Conservation (phyloP, 1,140 invertebrate genomes). For the Homarus americanus region DNA sequence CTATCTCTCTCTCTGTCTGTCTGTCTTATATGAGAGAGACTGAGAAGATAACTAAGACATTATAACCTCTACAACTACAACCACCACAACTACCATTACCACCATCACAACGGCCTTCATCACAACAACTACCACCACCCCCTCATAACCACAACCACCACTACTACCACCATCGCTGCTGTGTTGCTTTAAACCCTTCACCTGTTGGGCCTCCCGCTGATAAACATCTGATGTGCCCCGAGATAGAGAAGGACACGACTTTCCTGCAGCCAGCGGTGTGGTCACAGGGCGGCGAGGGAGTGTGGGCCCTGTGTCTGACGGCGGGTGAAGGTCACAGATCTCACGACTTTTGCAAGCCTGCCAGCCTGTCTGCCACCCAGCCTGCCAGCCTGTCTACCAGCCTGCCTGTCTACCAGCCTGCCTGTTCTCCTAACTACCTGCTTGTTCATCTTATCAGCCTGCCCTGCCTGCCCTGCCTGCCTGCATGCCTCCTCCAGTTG, state of each 20-base stretch:
- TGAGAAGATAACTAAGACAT: too few relatives aligned
- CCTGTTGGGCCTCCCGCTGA: constrained; percentile 24
- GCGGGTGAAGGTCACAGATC: too few relatives aligned
- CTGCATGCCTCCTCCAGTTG: neutral
- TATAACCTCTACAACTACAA: neutral
- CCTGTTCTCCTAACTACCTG: too few relatives aligned
- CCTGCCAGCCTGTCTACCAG: too few relatives aligned
- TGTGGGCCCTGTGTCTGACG: neutral
- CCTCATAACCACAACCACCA: neutral
- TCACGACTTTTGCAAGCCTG: too few relatives aligned
- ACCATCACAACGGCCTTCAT: neutral
- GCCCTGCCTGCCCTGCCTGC: neutral
- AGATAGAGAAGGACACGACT: constrained; percentile 46
- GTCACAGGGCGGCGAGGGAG: neutral
- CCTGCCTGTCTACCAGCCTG: too few relatives aligned
- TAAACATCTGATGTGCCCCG: constrained; percentile 42
- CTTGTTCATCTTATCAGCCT: neutral
- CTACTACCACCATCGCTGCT: neutral
- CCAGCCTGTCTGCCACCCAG: too few relatives aligned
- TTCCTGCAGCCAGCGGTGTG: constrained; percentile 23
- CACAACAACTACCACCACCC: neutral
- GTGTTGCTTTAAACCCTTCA: constrained; percentile 41
- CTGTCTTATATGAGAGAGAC: too few relatives aligned
- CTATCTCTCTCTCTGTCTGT: too few relatives aligned
- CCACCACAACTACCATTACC: neutral